Evolutionary conservation across 2,888 invertebrate genomes (phyloP), one percentile per base, ranked within the genome.

Genomic region (Lepeophtheirus nordmannii): DNA sequence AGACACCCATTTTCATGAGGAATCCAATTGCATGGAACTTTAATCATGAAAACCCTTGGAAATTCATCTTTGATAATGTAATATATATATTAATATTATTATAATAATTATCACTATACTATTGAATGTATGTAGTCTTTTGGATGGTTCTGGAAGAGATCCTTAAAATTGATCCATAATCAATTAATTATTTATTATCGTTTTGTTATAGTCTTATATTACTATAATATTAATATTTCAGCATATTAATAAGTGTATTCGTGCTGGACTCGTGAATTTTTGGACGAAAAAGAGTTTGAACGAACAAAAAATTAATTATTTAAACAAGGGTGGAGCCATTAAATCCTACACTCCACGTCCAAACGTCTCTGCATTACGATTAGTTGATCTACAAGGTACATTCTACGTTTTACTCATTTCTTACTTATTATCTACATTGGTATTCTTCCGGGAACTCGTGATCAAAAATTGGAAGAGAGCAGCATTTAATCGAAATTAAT

Each of bases 1-100:
- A 39, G 1, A 57, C 9, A 12, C 64, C 64, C 1, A 41, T 64
- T 12, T 64, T 64, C 41, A 64, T 64, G 64, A 39, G n/a, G 20
- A 64, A 57, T n/a, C 41, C 17, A 3, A 17, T 38, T 1, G 60
- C 22, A 60, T 60, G 60, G 60, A 38, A 23, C 30, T 60, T 60
- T 37, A 37, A 60, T 22, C 9, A 10, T 14, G 11, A 37, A 2
- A 60, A 60, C 22, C 60, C 60, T 5, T 46, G 53, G 53, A 46
- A n/a, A 46, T 14, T 14, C 8, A n/a, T 46, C 17, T 46, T n/a
- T 46, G 53, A 46, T 46, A 17, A 46, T 46, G 53, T 46, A 46
- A 30, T 30, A n/a, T 41, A 14, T 41, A 41, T 41, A 41, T 41
- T 10, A 11, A 41, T 41, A 41, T 41, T n/a, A n/a, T n/a, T n/a